Conservation (phyloP, 2,113 vertebrate species). For the rabbit (Oryctolagus cuniculus) region DNA sequence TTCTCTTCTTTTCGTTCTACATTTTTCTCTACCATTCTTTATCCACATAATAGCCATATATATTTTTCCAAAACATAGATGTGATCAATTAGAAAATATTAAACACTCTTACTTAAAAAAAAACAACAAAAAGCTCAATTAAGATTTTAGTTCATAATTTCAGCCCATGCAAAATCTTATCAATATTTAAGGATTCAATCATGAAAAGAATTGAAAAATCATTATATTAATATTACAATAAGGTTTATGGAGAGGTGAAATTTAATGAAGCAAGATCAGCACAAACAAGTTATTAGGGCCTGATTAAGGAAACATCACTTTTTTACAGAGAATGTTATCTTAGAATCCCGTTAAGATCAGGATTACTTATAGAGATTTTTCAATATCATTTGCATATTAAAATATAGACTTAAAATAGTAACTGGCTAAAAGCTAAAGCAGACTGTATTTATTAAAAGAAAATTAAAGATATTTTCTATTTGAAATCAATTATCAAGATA, state of each 20-base stretch:
- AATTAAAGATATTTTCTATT: constrained; percentile 8
- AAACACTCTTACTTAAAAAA: constrained; percentile 31
- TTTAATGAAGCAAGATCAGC: constrained; percentile 67
- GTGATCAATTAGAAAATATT: background rate
- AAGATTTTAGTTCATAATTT: constrained; percentile 39
- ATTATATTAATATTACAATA: constrained; percentile 59
- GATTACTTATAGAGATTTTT: constrained; percentile 69
- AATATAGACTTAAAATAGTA: constrained; percentile 44
- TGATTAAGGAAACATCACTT: constrained; percentile 48
- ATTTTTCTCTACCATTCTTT: background rate
- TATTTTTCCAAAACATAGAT: background rate
- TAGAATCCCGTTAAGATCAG: constrained; percentile 65
- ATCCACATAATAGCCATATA: background rate
- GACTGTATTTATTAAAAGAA: constrained; percentile 44
- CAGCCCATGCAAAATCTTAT: constrained; percentile 50
- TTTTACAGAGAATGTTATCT: constrained; percentile 60
- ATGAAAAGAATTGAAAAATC: constrained; percentile 53
- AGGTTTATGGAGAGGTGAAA: constrained; percentile 67
- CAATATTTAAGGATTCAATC: constrained; percentile 63
- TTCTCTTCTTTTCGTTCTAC: background rate
- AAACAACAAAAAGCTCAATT: background rate
- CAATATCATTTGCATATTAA: constrained; percentile 53
- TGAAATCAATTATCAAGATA: constrained; percentile 37
- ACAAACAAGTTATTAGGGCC: constrained; percentile 35
- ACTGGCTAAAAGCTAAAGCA: constrained; percentile 59